Percentiles rank a stretch among this genome's conserved stretches.
Evolutionary conservation across 92 coral and sea anemone genomes (phyloP).

Genomic region (Ricordea florida): DNA sequence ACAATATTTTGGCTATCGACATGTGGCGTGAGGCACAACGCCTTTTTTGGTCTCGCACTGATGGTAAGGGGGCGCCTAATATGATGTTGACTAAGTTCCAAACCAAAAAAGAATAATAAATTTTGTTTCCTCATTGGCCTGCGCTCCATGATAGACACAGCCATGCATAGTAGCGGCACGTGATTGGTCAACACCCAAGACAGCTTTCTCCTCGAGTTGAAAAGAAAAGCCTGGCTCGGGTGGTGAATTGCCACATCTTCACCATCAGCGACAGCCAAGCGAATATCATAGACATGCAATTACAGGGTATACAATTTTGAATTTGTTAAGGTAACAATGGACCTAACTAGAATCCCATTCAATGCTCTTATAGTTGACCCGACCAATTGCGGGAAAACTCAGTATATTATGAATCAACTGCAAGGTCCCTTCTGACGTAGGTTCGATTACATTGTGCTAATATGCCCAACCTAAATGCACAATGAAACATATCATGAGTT

Average conservation of each 20-base stretch:
- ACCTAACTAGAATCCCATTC: background rate
- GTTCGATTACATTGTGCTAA: background rate
- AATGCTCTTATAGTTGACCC: background rate
- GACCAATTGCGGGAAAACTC: background rate
- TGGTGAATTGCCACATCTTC: background rate
- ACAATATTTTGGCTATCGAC: background rate
- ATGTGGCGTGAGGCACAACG: background rate
- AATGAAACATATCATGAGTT: background rate
- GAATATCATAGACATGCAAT: background rate
- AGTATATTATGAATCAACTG: background rate
- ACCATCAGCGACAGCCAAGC: background rate
- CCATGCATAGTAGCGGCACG: background rate
- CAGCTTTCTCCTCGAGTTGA: background rate
- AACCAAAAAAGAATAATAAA: background rate
- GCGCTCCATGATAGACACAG: background rate
- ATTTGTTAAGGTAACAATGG: background rate
- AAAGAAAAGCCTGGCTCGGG: background rate
- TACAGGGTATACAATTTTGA: background rate
- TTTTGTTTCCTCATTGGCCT: background rate
- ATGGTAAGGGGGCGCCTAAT: background rate
- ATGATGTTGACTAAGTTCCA: background rate
- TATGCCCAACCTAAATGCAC: background rate
- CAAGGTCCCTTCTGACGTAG: background rate
- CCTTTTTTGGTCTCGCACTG: no score
- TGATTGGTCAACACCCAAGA: background rate